Base-by-base conservation (phyloP, 2,113 vertebrate species). In the Trachemys scripta region DNA sequence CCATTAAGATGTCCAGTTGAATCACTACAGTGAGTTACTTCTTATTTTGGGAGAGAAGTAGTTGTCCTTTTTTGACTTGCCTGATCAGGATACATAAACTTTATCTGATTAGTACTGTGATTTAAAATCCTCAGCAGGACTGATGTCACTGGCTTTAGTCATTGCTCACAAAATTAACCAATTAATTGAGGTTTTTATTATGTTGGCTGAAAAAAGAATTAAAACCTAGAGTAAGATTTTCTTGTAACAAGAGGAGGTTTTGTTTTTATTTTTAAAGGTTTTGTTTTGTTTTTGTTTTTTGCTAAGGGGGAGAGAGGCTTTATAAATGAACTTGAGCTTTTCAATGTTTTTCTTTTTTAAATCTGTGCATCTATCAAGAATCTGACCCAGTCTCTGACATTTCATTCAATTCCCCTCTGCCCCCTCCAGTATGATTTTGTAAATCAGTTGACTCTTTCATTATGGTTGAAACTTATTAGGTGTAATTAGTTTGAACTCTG, bases 81-180 rank as follows among this genome's bases (percentile, higher is more conserved):
- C 31, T 83, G 0, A 84, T 94, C 8, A 19, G 49, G 59, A 65
- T 84, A 35, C 27, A 24, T 79, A 47, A 79, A 16, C 51, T 90
- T 87, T 84, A 19, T 95, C 22, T 45, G 10, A 53, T 47, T 78
- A 45, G 42, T 78, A 29, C 75, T 90, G 85, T 62, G 82, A 80
- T 49, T n/a, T 84, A 27, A 80, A 89, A 84, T 42, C n/a, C 88
- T 88, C 82, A 11, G 51, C 8, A 59, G 92, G 80, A 8, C 82
- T 89, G 24, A 47, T 78, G 82, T 89, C 80, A 8, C 49, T 80
- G 49, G 47, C 95, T 88, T 84, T 69, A 90, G 95, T 27, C 92
- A 93, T 95, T 96, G 89, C 50, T 93, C 29, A 49, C 91, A 45
- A 93, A 94, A 35, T 0, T 1, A 95, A 89, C 89, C 95, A n/a